Evolutionary conservation across 2,797 vertebrate genomes (phyloP).

Genomic region (Crocidura indochinensis): DNA sequence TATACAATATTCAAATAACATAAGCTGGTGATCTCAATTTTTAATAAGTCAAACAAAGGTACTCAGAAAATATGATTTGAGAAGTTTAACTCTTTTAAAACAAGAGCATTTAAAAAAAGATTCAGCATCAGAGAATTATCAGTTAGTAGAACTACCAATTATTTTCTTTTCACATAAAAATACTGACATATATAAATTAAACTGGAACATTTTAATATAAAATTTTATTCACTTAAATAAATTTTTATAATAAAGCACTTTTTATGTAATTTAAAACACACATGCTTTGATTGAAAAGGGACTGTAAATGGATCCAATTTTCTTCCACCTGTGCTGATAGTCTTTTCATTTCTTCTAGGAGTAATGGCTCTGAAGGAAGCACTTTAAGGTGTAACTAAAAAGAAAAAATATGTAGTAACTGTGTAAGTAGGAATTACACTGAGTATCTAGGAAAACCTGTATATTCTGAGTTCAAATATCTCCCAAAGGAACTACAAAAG

Average conservation of each 20-base stretch:
- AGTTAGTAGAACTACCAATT: background rate
- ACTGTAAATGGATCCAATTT: slow-evolving; percentile 93
- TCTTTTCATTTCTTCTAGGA: slow-evolving; percentile 91
- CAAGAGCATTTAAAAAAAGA: background rate
- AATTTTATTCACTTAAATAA: slow-evolving; percentile 19
- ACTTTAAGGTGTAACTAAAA: slow-evolving; percentile 94
- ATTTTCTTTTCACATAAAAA: background rate
- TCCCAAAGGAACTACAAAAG: background rate
- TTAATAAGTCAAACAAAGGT: slow-evolving; percentile 5
- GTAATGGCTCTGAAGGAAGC: slow-evolving; percentile 91
- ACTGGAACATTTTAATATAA: slow-evolving; percentile 5
- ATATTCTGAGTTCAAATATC: slow-evolving; percentile 25
- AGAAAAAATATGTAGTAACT: slow-evolving; percentile 76
- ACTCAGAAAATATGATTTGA: slow-evolving; percentile 38
- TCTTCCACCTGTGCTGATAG: slow-evolving; percentile 92
- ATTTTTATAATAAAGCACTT: slow-evolving; percentile 94
- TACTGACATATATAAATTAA: slow-evolving; percentile 12
- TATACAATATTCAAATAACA: slow-evolving; percentile 10
- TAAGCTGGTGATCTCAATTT: background rate
- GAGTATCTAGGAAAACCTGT: background rate
- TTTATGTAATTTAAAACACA: slow-evolving; percentile 96
- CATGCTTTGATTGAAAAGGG: slow-evolving; percentile 95
- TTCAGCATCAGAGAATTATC: slow-evolving; percentile 23
- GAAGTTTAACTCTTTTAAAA: slow-evolving; percentile 45
- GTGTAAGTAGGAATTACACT: slow-evolving; percentile 11